Conservation (phyloP, 1,140 invertebrate genomes). For the Oncopodura yosiiana region DNA sequence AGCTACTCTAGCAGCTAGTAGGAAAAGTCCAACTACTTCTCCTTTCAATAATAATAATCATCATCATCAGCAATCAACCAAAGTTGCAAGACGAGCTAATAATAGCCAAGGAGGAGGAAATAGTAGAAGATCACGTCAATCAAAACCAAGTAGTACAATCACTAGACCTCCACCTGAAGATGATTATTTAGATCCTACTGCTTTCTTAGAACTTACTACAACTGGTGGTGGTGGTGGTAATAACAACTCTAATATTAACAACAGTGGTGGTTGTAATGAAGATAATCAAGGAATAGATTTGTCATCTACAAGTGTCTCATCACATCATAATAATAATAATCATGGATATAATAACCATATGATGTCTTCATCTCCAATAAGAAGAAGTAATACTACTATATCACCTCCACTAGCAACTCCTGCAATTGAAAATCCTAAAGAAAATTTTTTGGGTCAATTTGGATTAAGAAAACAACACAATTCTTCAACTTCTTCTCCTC, state of each 20-base stretch:
- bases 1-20: conserved; percentile 28
- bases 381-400: too few species aligned
- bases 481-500: background rate
- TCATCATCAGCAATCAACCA: background rate
- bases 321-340: too few species aligned
- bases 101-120: background rate
- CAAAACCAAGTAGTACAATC: conserved; percentile 16
- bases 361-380: too few species aligned
- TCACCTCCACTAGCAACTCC: too few species aligned
- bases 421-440: too few species aligned
- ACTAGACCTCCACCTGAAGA: conserved; percentile 25
- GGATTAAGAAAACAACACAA: too few species aligned
- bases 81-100: background rate
- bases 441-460: too few species aligned
- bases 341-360: too few species aligned
- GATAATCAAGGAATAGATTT: too few species aligned
- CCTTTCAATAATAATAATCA: background rate
- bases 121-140: background rate
- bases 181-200: conserved; percentile 28
- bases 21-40: background rate
- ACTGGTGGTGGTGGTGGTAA: background rate
- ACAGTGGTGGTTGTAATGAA: too few species aligned
- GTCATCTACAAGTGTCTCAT: too few species aligned
- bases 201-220: conserved; percentile 26
- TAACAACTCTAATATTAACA: too few species aligned